phyloP scores from a whole-genome alignment of 2,888 invertebrate genomes.

The Cryptocephalus moraei region DNA sequence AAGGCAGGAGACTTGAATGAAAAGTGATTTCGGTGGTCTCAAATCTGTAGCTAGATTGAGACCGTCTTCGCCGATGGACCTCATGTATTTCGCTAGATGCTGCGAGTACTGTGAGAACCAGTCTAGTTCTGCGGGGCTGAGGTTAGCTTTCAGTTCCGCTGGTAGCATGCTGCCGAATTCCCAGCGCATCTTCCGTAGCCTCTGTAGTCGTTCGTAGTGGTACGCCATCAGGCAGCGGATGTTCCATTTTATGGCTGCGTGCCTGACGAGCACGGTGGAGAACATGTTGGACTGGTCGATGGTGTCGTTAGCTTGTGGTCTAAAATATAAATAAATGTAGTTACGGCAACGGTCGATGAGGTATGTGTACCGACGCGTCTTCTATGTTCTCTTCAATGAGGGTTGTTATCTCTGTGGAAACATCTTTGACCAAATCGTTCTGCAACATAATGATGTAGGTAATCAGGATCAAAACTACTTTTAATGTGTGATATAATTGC shows the following conservation, averaged over 20 bases:
- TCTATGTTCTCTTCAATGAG: constrained; percentile 75
- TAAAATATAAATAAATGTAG: constrained; percentile 5
- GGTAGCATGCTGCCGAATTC: constrained; percentile 91
- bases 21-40: constrained; percentile 85
- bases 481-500: too few species aligned
- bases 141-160: constrained; percentile 64
- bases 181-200: constrained; percentile 85
- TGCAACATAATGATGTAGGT: constrained; percentile 33
- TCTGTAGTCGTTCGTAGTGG: constrained; percentile 68
- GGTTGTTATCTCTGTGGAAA: constrained; percentile 76
- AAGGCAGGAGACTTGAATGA: constrained; percentile 84
- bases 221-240: constrained; percentile 82
- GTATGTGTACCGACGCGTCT: constrained; percentile 62
- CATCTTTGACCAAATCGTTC: constrained; percentile 75
- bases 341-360: not conserved
- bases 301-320: constrained; percentile 14
- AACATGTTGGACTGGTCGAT: constrained; percentile 31
- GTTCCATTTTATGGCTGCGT: constrained; percentile 78
- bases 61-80: constrained; percentile 67
- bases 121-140: constrained; percentile 71
- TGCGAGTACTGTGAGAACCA: constrained; percentile 89
- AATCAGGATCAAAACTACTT: not conserved
- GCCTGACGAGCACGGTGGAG: constrained; percentile 72
- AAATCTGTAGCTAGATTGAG: constrained; percentile 82
- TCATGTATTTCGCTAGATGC: constrained; percentile 80